Percentiles rank a stretch among this genome's conserved stretches.
Conservation (phyloP, 2,113 vertebrate species). For the Myotis lucifugus region DNA sequence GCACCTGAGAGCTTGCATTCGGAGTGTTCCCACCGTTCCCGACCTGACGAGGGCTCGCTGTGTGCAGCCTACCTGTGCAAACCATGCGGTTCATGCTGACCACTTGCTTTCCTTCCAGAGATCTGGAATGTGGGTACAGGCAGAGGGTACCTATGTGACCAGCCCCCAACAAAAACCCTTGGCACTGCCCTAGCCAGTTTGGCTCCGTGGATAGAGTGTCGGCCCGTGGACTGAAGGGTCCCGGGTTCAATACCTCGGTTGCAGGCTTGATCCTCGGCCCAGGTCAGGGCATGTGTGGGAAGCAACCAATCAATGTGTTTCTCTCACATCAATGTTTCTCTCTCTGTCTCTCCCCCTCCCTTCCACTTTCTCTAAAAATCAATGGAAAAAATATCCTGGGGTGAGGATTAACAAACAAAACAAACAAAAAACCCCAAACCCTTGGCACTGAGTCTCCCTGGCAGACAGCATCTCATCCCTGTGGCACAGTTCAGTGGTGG, state of each 20-base stretch:
- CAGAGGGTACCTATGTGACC: not conserved
- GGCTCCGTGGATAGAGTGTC: too few relatives aligned
- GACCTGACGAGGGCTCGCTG: rapidly evolving
- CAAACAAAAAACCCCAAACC: not conserved
- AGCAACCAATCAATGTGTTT: too few relatives aligned
- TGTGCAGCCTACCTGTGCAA: rapidly evolving
- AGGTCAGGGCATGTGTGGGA: too few relatives aligned
- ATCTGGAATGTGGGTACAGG: not conserved
- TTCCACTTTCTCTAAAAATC: too few relatives aligned
- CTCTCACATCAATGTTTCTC: too few relatives aligned
- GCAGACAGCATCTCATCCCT: not conserved
- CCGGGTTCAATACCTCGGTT: too few relatives aligned
- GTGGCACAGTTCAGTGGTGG: not conserved
- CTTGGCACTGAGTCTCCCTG: not conserved
- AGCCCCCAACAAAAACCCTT: not conserved
- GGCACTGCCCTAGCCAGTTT: not conserved
- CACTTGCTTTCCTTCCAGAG: not conserved
- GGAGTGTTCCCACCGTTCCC: rapidly evolving
- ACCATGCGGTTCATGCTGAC: rapidly evolving
- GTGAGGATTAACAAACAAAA: too few relatives aligned
- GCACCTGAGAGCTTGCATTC: not conserved
- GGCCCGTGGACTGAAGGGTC: too few relatives aligned
- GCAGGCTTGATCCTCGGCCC: too few relatives aligned
- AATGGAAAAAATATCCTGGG: too few relatives aligned
- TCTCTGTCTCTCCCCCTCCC: too few relatives aligned